A percentile compares a stretch with the other conserved stretches of the same genome.
phyloP scores from a whole-genome alignment of 1,140 invertebrate genomes.

The Penaeus japonicus region DNA sequence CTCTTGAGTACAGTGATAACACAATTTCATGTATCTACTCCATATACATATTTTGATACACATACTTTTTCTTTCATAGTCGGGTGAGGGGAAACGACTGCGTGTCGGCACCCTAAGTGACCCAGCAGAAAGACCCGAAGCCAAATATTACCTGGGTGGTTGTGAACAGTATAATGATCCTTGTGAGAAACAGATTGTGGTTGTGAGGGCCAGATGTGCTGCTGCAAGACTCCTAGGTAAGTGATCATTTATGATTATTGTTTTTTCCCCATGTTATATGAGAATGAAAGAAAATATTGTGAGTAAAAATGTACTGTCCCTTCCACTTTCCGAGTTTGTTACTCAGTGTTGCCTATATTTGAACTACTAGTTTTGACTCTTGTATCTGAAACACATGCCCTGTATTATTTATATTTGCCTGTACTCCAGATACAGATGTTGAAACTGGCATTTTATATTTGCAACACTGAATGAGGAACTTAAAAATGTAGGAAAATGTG shows the following conservation, averaged over 20 bases:
- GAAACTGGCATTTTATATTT: no score
- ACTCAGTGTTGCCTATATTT: no score
- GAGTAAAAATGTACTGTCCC: no score
- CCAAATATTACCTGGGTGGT: constrained; percentile 52
- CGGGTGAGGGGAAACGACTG: constrained; percentile 15
- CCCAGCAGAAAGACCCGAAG: neutral
- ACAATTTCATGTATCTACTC: no score
- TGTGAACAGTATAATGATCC: constrained; percentile 28
- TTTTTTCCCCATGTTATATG: neutral
- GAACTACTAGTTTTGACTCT: no score
- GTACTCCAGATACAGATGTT: no score
- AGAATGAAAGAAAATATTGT: neutral
- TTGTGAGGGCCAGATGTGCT: constrained; percentile 44
- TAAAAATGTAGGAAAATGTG: no score
- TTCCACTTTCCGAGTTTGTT: no score
- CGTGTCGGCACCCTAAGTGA: constrained; percentile 1
- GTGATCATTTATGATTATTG: neutral
- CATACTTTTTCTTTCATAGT: neutral
- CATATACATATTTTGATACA: neutral
- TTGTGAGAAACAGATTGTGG: constrained; percentile 7
- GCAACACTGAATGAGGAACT: no score
- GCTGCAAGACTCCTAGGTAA: constrained; percentile 64
- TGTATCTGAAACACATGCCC: no score
- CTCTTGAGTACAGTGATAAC: no score
- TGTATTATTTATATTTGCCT: no score